These are phyloP conservation scores for Enchytraeus crypticus DNA, from an alignment of 2,888 invertebrate species.

Conservation along the genomic window DNA sequence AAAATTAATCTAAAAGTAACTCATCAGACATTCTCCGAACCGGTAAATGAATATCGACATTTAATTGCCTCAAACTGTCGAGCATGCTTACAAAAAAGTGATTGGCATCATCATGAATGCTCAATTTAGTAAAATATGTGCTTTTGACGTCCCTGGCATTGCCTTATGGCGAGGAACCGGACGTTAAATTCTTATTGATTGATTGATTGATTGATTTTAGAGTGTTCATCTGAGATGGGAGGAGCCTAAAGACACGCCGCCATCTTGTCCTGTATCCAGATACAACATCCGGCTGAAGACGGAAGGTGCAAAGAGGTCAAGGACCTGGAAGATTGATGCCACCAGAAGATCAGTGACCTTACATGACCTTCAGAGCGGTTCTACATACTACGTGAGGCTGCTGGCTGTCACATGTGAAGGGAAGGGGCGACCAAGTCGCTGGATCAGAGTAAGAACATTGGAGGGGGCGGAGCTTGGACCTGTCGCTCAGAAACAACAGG, in stretches of 20 bases:
- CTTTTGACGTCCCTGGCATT: too few species aligned
- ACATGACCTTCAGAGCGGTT: conserved; percentile 10
- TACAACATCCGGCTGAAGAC: conserved; percentile 20
- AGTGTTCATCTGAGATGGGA: conserved; percentile 16
- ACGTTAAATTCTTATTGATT: too few species aligned
- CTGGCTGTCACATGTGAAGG: conserved; percentile 21
- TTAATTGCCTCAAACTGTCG: too few species aligned
- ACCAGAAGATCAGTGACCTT: conserved; percentile 3
- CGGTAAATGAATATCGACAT: too few species aligned
- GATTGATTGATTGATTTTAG: too few species aligned
- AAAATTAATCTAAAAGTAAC: too few species aligned
- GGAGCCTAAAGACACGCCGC: conserved; percentile 5
- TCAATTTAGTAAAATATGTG: too few species aligned
- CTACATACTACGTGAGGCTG: conserved; percentile 17
- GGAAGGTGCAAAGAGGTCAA: conserved; percentile 10
- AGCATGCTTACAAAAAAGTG: too few species aligned
- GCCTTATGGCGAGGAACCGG: too few species aligned
- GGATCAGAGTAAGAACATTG: conserved; percentile 17
- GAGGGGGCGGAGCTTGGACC: conserved; percentile 2
- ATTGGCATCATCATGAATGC: too few species aligned
- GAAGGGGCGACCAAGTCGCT: conserved; percentile 20
- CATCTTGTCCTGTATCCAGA: conserved; percentile 14
- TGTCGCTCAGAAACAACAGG: background rate
- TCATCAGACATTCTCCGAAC: too few species aligned
- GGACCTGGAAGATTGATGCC: conserved; percentile 18